These are phyloP conservation scores for Strongylocentrotus purpuratus DNA, from an alignment of 35 echinoderm and acorn worm genomes.

Conservation along the genomic window DNA sequence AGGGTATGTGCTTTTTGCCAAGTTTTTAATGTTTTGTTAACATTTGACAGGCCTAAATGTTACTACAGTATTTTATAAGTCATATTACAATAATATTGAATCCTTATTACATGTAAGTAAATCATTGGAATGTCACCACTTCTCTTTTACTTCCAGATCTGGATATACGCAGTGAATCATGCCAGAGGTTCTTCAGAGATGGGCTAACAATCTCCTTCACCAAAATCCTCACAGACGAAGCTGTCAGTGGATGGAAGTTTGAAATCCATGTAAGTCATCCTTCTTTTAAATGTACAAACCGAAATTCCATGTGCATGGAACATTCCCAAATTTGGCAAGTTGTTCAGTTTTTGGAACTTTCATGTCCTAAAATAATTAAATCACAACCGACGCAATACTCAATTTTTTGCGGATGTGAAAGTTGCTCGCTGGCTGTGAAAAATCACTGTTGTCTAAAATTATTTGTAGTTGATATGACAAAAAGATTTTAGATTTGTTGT, in stretches of 20 bases:
- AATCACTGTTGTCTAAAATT: too few species aligned
- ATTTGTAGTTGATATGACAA: too few species aligned
- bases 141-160: slow-evolving; percentile 53
- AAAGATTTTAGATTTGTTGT: too few species aligned
- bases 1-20: too few species aligned
- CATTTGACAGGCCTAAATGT: background rate
- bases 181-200: slow-evolving; percentile 97
- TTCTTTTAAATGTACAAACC: background rate
- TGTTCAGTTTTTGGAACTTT: background rate
- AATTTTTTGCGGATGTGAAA: background rate
- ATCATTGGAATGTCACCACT: background rate
- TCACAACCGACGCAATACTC: too few species aligned
- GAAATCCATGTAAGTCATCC: slow-evolving; percentile 88
- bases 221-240: slow-evolving; percentile 96
- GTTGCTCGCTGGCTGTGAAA: background rate
- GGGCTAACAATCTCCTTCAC: slow-evolving; percentile 97
- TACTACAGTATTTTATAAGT: background rate
- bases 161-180: slow-evolving; percentile 89
- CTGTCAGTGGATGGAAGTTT: slow-evolving; percentile 99
- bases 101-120: too few species aligned
- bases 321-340: too few species aligned
- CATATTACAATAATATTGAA: too few species aligned
- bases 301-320: background rate
- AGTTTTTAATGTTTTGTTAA: background rate
- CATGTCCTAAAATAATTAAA: background rate